Percentiles rank a stretch among this genome's conserved stretches.
These are phyloP conservation scores for Perca flavescens DNA, from an alignment of 2,113 vertebrate species.

Conservation along the genomic window DNA sequence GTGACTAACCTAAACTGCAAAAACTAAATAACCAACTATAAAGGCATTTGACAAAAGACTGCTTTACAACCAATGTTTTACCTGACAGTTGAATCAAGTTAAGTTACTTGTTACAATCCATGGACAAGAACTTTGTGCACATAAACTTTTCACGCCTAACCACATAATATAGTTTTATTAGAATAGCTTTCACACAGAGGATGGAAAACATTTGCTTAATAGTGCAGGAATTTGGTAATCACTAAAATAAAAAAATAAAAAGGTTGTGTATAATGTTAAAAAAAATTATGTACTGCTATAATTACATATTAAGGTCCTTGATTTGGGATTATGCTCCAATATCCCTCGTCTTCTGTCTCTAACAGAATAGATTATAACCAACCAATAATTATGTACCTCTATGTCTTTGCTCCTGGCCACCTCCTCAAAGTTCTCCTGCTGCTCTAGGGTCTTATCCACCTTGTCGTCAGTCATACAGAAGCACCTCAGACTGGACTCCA, in stretches of 20 bases:
- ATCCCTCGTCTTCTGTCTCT: background rate
- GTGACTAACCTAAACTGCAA: background rate
- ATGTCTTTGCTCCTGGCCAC: conserved; percentile 99
- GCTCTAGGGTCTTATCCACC: conserved; percentile 98
- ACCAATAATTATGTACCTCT: conserved; percentile 85
- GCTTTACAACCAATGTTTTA: background rate
- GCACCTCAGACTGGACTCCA: conserved; percentile 95
- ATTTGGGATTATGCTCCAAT: background rate
- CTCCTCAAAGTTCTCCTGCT: conserved; percentile 99
- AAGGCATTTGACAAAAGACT: background rate
- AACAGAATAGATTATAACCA: background rate
- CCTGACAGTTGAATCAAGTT: background rate
- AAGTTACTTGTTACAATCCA: background rate
- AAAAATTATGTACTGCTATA: background rate
- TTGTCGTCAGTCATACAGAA: conserved; percentile 99
- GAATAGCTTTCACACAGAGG: background rate
- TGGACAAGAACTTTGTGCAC: background rate
- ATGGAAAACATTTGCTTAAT: background rate
- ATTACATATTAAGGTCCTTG: background rate
- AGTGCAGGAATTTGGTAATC: too few species aligned
- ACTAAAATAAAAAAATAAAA: too few species aligned
- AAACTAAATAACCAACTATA: background rate
- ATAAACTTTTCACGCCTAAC: background rate
- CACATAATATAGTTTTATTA: background rate
- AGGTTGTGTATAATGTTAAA: too few species aligned